Evolutionary conservation across 2,797 vertebrate genomes (phyloP).

Genomic region (Microhierax caerulescens): DNA sequence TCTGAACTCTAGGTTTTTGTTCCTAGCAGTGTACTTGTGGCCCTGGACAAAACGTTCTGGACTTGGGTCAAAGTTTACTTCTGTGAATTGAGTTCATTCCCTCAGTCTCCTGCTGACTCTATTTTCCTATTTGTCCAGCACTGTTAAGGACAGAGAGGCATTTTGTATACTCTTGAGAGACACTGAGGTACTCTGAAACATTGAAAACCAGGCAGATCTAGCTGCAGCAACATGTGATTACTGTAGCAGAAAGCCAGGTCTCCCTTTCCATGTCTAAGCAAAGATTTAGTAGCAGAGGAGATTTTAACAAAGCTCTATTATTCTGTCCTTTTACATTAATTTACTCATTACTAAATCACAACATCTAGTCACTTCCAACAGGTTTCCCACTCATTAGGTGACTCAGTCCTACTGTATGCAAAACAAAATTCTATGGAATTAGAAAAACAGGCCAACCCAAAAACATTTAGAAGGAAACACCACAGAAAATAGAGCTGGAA

Average conservation of each 20-base stretch:
- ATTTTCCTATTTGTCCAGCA: neutral
- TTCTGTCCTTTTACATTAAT: neutral
- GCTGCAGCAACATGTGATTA: neutral
- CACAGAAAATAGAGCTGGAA: neutral
- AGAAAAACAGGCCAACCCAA: neutral
- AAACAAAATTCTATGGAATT: neutral
- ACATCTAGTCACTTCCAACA: neutral
- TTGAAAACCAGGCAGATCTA: neutral
- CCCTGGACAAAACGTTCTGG: neutral
- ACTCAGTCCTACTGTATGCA: neutral
- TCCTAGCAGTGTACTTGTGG: neutral
- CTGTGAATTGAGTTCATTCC: neutral
- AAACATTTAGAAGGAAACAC: neutral
- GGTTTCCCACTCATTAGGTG: neutral
- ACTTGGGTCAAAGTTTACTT: neutral
- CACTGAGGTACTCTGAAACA: neutral
- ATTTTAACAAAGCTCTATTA: neutral
- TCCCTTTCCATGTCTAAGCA: neutral
- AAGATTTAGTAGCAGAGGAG: neutral
- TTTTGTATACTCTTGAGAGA: neutral
- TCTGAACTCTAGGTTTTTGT: neutral
- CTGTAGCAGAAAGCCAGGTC: neutral
- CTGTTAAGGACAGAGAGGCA: neutral
- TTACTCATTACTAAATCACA: neutral
- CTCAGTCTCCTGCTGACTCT: neutral